phyloP scores from a whole-genome alignment of 2,797 vertebrate genomes.

The Masticophis lateralis region DNA sequence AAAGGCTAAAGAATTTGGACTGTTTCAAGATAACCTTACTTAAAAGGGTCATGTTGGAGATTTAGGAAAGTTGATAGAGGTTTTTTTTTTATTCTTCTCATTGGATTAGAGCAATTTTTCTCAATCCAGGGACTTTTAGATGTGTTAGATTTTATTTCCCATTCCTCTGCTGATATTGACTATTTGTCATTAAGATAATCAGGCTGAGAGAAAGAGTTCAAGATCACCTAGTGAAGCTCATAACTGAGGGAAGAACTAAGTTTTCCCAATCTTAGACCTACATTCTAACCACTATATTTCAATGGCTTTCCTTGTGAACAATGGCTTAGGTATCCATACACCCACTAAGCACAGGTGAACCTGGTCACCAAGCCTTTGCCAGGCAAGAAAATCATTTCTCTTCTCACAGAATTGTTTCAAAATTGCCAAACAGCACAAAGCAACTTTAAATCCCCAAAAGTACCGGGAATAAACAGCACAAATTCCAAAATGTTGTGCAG shows the following conservation, averaged over 20 bases:
- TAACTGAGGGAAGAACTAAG: not conserved
- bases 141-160: not conserved
- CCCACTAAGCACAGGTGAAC: not conserved
- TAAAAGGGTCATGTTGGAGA: not conserved
- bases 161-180: not conserved
- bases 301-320: not conserved
- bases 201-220: not conserved
- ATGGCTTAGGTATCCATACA: not conserved
- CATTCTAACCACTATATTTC: not conserved
- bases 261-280: not conserved
- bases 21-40: not conserved
- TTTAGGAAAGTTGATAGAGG: not conserved
- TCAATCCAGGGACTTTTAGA: not conserved
- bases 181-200: not conserved
- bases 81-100: not conserved
- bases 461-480: not conserved
- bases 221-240: not conserved
- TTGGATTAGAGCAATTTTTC: not conserved
- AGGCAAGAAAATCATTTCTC: not conserved
- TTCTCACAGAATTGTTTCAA: not conserved
- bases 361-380: not conserved
- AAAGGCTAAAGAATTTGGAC: not conserved
- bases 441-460: not conserved
- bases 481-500: conserved; percentile 26
- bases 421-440: not conserved